Evolutionary conservation across 2,797 vertebrate species (phyloP), one percentile per base, ranked within the genome.

Genomic region (Tokudaia muenninki): DNA sequence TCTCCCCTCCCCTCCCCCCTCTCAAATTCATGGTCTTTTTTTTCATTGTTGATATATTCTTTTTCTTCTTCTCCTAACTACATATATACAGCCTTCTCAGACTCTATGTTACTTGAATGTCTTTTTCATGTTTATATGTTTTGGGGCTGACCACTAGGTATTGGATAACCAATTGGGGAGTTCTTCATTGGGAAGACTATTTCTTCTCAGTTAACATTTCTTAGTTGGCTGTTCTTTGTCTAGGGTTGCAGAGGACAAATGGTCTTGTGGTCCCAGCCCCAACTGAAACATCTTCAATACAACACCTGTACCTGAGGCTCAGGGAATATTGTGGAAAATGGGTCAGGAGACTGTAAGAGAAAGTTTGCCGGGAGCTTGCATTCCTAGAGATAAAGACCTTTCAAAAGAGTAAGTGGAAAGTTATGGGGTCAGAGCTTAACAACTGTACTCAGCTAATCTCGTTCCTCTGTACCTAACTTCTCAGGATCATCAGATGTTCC

Each of bases 401-500:
- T 67, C 65, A 24, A n/a, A 50, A 91, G 83, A 77, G 11, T 72
- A 47, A 94, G 37, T 79, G 78, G 86, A 92, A 94, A 44, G 78
- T 22, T 92, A 59, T 29, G 61, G 61, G 70, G 75, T 93, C 63
- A 94, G 57, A 90, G 75, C 94, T 90, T 94, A 95, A 91, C 93
- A 94, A 86, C 72, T 70, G 29, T 83, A 86, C 11, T 41, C 41
- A 79, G 21, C 22, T 80, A 22, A 84, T 79, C 50, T 80, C 57
- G 89, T 47, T 1, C 63, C 67, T 90, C 70, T 52, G 83, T 4
- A 34, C 29, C 83, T 57, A 7, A 7, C 72, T 90, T 44, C 72
- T 86, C 78, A 65, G 50, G 65, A 52, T 14, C 16, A 3, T 82
- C 50, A 3, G 34, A 91, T 5, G 21, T 63, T 79, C 61, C 7